Evolutionary conservation across 92 coral and sea anemone genomes (phyloP).

Genomic region (Siderastrea siderea): DNA sequence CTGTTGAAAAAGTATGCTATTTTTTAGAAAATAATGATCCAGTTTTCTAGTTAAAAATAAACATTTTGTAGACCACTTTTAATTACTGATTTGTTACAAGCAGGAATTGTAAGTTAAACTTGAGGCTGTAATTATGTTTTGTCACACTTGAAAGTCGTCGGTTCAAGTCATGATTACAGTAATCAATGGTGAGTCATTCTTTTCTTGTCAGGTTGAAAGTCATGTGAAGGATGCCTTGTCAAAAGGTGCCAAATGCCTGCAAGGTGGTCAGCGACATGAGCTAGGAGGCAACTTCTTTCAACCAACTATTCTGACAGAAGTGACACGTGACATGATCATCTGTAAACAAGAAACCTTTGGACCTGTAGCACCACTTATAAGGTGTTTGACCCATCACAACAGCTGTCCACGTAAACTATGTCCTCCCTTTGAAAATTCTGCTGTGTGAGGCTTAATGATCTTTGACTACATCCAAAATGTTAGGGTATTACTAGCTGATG

Average conservation of each 20-base stretch:
- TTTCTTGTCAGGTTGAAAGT: conserved; percentile 78
- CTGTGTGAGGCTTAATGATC: background rate
- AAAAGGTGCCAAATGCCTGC: conserved; percentile 89
- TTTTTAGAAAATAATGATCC: background rate
- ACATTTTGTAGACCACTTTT: no score
- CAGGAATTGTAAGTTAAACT: no score
- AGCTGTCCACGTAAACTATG: background rate
- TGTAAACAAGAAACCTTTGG: conserved; percentile 97
- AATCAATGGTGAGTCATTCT: background rate
- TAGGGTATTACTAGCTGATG: background rate
- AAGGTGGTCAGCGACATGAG: conserved; percentile 91
- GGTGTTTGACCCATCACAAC: conserved; percentile 49
- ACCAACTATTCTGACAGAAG: conserved; percentile 92
- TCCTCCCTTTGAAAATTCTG: background rate
- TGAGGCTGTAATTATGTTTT: no score
- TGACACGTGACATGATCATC: conserved; percentile 91
- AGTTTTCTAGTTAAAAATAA: no score
- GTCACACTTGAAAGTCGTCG: background rate
- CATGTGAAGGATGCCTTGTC: conserved; percentile 92
- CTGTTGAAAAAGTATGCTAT: conserved; percentile 81
- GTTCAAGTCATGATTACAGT: background rate
- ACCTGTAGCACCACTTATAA: conserved; percentile 95
- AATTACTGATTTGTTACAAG: no score
- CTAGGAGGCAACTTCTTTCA: conserved; percentile 89
- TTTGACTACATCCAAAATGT: no score